Evolutionary conservation across 2,888 invertebrate species (phyloP).

Genomic region (Eucera pruinosa): DNA sequence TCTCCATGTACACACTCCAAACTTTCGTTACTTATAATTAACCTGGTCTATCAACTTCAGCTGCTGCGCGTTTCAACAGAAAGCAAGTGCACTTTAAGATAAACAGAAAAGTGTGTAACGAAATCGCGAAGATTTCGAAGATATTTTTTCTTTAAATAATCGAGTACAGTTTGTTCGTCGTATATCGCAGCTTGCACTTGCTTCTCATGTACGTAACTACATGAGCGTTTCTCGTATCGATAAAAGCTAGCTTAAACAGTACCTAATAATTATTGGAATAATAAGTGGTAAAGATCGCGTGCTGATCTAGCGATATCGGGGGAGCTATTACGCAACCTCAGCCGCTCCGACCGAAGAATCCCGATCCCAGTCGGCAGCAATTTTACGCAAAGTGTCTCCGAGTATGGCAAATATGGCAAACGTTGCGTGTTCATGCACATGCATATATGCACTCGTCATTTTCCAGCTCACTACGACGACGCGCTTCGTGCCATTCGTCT

Average conservation of each 20-base stretch:
- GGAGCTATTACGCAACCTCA: constrained; percentile 8
- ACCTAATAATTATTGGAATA: constrained; percentile 26
- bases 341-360: background rate
- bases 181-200: constrained; percentile 4
- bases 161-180: constrained; percentile 27
- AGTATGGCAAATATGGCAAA: constrained; percentile 61
- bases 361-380: constrained; percentile 13
- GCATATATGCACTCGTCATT: constrained; percentile 23
- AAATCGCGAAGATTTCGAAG: background rate
- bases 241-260: constrained; percentile 21
- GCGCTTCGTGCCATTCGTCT: background rate
- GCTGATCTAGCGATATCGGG: constrained; percentile 8
- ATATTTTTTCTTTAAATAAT: no score
- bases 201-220: background rate
- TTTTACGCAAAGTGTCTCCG: constrained; percentile 25
- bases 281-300: constrained; percentile 35
- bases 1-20: constrained; percentile 15
- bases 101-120: background rate
- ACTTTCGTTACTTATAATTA: constrained; percentile 31
- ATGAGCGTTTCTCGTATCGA: constrained; percentile 1
- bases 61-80: constrained; percentile 4
- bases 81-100: background rate
- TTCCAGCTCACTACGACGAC: constrained; percentile 1
- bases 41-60: constrained; percentile 38
- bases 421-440: constrained; percentile 27